Evolutionary conservation across 2,888 invertebrate genomes (phyloP).

Genomic region (Exocentrus adspersus): DNA sequence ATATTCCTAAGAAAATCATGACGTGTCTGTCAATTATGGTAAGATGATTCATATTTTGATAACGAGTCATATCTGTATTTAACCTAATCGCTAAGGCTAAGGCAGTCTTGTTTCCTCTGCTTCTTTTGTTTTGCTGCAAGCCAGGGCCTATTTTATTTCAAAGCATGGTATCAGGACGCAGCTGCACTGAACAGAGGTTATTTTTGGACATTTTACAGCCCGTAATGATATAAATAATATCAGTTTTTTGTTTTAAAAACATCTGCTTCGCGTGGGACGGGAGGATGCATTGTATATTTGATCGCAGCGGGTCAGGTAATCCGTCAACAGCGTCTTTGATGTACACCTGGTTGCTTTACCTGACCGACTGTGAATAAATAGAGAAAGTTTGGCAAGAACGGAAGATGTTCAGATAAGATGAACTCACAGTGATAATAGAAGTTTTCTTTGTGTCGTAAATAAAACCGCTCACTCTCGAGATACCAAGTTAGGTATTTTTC

Average conservation of each 20-base stretch:
- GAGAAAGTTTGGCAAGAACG: conserved; percentile 61
- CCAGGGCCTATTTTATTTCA: conserved; percentile 39
- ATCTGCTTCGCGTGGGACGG: conserved; percentile 53
- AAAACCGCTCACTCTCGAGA: conserved; percentile 27
- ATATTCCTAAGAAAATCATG: conserved; percentile 73
- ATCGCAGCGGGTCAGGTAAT: conserved; percentile 55
- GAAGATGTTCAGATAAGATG: conserved; percentile 41
- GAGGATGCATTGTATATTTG: conserved; percentile 54
- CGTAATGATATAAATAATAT: conserved; percentile 58
- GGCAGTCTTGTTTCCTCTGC: no score
- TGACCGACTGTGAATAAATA: conserved; percentile 53
- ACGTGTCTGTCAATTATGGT: conserved; percentile 84
- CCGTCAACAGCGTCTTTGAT: conserved; percentile 38
- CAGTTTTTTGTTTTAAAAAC: conserved; percentile 56
- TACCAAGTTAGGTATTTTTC: conserved; percentile 15
- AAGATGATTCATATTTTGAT: conserved; percentile 63
- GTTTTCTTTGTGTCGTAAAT: conserved; percentile 51
- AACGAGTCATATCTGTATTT: conserved; percentile 38
- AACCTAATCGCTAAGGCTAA: conserved; percentile 48
- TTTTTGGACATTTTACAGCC: conserved; percentile 53
- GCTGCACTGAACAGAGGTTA: conserved; percentile 54
- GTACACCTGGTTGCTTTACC: conserved; percentile 38
- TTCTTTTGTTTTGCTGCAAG: conserved; percentile 38
- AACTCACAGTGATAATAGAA: conserved; percentile 41
- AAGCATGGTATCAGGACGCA: conserved; percentile 47